phyloP scores from a whole-genome alignment of 1,140 invertebrate genomes.

The Trigoniulus corallinus region DNA sequence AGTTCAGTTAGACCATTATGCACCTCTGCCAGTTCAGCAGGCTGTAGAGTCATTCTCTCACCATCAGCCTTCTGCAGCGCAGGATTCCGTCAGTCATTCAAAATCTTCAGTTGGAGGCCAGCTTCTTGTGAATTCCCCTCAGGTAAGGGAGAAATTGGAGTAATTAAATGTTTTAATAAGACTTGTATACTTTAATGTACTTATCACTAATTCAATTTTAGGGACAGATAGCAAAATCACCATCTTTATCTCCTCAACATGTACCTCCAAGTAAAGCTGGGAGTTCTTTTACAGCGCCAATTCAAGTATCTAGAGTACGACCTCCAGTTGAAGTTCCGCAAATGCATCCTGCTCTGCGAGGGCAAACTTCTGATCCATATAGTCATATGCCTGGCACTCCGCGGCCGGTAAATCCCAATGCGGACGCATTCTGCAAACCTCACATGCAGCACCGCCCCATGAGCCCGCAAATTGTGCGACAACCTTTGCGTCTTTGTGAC shows the following conservation, averaged over 20 bases:
- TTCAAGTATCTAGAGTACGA: conserved; percentile 30
- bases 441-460: background rate
- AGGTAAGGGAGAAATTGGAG: too few relatives aligned
- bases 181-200: too few relatives aligned
- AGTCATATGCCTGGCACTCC: conserved; percentile 24
- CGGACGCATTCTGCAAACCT: background rate
- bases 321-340: conserved; percentile 33
- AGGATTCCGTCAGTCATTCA: too few relatives aligned
- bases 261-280: background rate
- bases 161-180: too few relatives aligned
- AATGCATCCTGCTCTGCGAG: conserved; percentile 13
- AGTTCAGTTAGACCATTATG: background rate
- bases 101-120: too few relatives aligned
- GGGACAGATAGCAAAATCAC: too few relatives aligned
- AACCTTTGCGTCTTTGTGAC: conserved; percentile 12
- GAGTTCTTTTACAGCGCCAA: conserved; percentile 21
- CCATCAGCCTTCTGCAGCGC: too few relatives aligned
- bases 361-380: conserved; percentile 10
- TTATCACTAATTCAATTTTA: too few relatives aligned
- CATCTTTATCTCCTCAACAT: background rate
- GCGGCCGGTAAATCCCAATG: conserved; percentile 15
- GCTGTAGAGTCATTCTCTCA: too few relatives aligned
- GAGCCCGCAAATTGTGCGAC: conserved; percentile 7
- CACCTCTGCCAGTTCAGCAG: too few relatives aligned
- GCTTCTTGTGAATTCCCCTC: too few relatives aligned